Evolutionary conservation across 1,140 invertebrate genomes (phyloP).

Genomic region (Caenorhabditis tropicalis): DNA sequence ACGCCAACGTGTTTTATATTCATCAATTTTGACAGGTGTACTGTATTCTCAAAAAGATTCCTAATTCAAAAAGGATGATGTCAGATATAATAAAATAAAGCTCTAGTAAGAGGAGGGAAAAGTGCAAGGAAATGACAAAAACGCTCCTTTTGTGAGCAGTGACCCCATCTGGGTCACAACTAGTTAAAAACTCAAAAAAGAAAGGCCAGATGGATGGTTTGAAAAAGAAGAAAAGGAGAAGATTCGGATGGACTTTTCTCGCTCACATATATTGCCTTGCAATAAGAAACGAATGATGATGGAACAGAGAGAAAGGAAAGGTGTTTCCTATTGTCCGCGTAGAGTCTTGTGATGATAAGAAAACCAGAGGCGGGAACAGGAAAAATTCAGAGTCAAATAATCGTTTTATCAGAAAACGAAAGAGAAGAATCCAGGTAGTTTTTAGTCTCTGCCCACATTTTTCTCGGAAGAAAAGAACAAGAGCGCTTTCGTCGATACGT

Average conservation of each 20-base stretch:
- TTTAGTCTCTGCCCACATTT: neutral
- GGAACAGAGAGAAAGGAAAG: neutral
- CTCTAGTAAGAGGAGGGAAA: too few relatives aligned
- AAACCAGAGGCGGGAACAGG: neutral
- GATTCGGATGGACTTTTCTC: too few relatives aligned
- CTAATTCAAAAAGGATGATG: neutral
- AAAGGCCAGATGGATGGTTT: too few relatives aligned
- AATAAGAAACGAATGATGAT: neutral
- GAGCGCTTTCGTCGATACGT: too few relatives aligned
- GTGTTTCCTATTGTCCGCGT: slow-evolving; percentile 1
- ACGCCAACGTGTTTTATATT: too few relatives aligned
- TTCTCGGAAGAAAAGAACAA: neutral
- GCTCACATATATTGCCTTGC: too few relatives aligned
- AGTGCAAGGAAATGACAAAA: neutral
- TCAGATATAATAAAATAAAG: neutral
- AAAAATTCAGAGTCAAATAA: neutral
- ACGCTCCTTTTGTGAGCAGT: neutral
- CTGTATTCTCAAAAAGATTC: too few relatives aligned
- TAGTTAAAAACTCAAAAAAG: too few relatives aligned
- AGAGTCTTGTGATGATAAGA: slow-evolving; percentile 32
- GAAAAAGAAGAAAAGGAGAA: too few relatives aligned
- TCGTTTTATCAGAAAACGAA: neutral
- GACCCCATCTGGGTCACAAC: too few relatives aligned
- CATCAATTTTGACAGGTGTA: too few relatives aligned
- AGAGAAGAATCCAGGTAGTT: neutral